These are phyloP conservation scores for Hyaena hyaena DNA, from an alignment of 2,113 vertebrate genomes.

Conservation along the genomic window DNA sequence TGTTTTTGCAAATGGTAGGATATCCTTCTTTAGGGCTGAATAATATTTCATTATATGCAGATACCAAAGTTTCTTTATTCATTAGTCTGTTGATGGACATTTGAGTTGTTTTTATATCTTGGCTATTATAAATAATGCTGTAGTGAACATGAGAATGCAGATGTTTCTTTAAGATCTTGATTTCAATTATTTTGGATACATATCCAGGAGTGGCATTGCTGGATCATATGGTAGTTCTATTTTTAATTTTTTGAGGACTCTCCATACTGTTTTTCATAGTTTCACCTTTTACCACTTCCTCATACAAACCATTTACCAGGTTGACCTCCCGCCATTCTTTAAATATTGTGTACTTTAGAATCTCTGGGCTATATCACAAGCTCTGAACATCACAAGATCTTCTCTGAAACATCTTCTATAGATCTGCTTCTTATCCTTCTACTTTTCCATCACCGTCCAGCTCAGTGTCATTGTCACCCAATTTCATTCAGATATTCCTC, in stretches of 20 bases:
- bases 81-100: not conserved
- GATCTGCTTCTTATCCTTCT: not conserved
- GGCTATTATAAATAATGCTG: not conserved
- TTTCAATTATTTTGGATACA: not conserved
- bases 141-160: not conserved
- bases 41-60: not conserved
- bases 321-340: not conserved
- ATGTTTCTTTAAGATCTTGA: not conserved
- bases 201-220: not conserved
- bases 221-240: not conserved
- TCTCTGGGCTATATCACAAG: not conserved
- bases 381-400: not conserved
- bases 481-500: not conserved
- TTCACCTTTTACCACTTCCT: not conserved
- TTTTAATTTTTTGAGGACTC: not conserved
- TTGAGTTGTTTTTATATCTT: not conserved
- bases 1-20: not conserved
- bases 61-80: not conserved
- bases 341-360: not conserved
- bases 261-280: not conserved
- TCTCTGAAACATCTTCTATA: not conserved
- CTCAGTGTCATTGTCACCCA: not conserved
- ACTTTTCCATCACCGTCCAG: not conserved
- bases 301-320: not conserved
- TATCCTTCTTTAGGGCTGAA: not conserved